Percentiles rank a stretch among this genome's conserved stretches.
Conservation (phyloP, 1,140 invertebrate genomes). For the Cephus cinctus region DNA sequence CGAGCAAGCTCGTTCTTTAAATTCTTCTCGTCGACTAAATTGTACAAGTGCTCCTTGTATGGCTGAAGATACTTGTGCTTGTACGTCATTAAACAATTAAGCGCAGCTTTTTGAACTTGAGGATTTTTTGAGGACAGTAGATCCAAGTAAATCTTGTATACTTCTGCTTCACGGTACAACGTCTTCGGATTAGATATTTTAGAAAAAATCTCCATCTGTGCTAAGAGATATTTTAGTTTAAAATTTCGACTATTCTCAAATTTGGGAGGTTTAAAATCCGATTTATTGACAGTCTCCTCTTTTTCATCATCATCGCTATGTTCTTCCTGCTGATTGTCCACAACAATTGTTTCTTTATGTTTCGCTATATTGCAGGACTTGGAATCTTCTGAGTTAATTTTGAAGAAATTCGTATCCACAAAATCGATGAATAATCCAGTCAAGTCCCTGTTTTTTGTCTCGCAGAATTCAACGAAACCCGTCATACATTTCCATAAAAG, state of each 20-base stretch:
- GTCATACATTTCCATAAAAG: conserved; percentile 79
- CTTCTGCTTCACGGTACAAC: conserved; percentile 71
- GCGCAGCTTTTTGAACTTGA: conserved; percentile 77
- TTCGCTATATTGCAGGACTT: conserved; percentile 55
- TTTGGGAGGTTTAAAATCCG: no score
- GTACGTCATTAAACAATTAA: conserved; percentile 84
- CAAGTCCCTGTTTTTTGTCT: conserved; percentile 76
- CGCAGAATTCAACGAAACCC: conserved; percentile 70
- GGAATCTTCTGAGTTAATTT: conserved; percentile 52
- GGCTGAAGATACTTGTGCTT: conserved; percentile 74
- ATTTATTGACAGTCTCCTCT: no score
- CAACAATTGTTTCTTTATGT: conserved; percentile 10
- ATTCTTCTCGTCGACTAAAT: conserved; percentile 82
- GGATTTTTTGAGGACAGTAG: conserved; percentile 76
- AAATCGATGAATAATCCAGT: conserved; percentile 78
- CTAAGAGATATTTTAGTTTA: conserved; percentile 66
- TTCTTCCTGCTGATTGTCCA: conserved; percentile 28
- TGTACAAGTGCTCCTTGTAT: conserved; percentile 76
- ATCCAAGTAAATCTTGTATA: conserved; percentile 74
- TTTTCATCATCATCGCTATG: conserved; percentile 19
- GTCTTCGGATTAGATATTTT: conserved; percentile 80
- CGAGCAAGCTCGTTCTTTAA: conserved; percentile 80
- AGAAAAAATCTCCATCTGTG: conserved; percentile 74
- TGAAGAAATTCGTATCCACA: conserved; percentile 62
- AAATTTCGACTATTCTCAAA: no score